phyloP scores from a whole-genome alignment of 1,140 invertebrate species.

The silkworm (Bombyx mori) region ASM3026992v2 NC_085129.1:19311501-19312000 shows the following conservation, averaged over 20 bases:
- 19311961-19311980: background rate
- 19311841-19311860: no score
- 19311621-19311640: conserved; percentile 11
- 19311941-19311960: no score
- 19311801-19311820: no score
- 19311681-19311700: no score
- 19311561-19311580: conserved; percentile 57
- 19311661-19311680: no score
- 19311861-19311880: no score
- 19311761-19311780: no score
- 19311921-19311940: background rate
- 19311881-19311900: background rate
- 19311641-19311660: background rate
- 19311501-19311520: conserved; percentile 14
- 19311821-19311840: background rate
- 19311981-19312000: background rate
- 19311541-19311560: conserved; percentile 54
- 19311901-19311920: background rate
- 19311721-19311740: no score
- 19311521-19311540: conserved; percentile 60
- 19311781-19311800: background rate
- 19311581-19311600: conserved; percentile 19
- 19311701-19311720: no score
- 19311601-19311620: conserved; percentile 20
- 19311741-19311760: no score